A percentile compares a stretch with the other conserved stretches of the same genome.
These are phyloP conservation scores for Synanthedon formicaeformis DNA, from an alignment of 2,888 invertebrate genomes.

Conservation along the genomic window DNA sequence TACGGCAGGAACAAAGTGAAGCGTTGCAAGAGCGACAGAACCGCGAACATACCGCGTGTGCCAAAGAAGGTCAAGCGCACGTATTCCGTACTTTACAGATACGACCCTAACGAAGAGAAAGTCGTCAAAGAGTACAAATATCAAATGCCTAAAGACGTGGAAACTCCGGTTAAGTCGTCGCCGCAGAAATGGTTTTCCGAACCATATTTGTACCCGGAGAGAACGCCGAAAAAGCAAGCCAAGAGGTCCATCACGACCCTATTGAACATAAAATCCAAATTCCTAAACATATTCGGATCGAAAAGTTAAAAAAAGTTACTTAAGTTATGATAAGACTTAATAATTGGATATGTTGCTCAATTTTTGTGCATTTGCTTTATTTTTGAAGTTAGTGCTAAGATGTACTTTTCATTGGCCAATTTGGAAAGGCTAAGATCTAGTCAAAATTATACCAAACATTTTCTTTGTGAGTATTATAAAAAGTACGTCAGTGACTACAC, in stretches of 20 bases:
- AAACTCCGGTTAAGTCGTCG: conserved; percentile 17
- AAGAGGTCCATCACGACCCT: conserved; percentile 61
- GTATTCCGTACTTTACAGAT: conserved; percentile 59
- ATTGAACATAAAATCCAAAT: conserved; percentile 57
- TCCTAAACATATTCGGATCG: conserved; percentile 55
- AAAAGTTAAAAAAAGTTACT: conserved; percentile 39
- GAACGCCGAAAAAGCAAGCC: conserved; percentile 53
- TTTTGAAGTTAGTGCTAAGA: conserved; percentile 15
- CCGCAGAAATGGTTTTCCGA: conserved; percentile 52
- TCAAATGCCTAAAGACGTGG: conserved; percentile 33
- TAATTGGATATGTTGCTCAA: conserved; percentile 53
- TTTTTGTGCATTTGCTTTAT: conserved; percentile 48
- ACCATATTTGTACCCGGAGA: conserved; percentile 48
- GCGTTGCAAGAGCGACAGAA: conserved; percentile 59
- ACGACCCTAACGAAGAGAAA: conserved; percentile 55
- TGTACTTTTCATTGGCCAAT: conserved; percentile 1
- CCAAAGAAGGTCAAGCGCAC: conserved; percentile 60
- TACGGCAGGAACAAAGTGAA: conserved; percentile 60
- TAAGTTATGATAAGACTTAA: conserved; percentile 4
- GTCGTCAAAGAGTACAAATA: conserved; percentile 64
- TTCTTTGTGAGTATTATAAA: conserved; percentile 5
- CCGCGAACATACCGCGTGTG: conserved; percentile 33
- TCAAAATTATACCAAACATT: conserved; percentile 18
- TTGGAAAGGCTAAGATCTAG: conserved; percentile 21
- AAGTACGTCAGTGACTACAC: neutral